Base-by-base conservation (phyloP, 2,888 invertebrate species). In the Caenorhabditis sp. region DNA sequence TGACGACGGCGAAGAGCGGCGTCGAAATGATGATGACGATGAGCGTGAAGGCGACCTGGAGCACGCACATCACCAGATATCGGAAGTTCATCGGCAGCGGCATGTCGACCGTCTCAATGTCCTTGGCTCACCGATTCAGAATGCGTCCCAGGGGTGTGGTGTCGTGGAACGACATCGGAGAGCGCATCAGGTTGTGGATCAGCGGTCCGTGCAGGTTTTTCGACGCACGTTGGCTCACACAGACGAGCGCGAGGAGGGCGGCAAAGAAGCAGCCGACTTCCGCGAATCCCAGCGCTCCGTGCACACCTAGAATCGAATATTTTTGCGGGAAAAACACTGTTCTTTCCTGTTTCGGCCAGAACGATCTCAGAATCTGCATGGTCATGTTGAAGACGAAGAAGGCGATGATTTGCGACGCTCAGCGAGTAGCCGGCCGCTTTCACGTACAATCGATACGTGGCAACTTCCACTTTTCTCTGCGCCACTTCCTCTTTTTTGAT, bases 401-500 rank as follows among this genome's bases (percentile, higher is more conserved):
- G 35, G 11, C 35, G 35, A 35, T 35, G 35, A 35, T 35, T 90
- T 20, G 93, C 89, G 0, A 93, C 92, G 39, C 97, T 96, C 81
- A 95, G 93, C 53, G 94, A 94, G 9, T 35, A 35, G 9, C 35
- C 35, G 9, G 35, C 35, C 2, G 35, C 35, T 90, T 92, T 92
- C 83, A 96, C 91, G 90, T 97, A 98, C 89, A 95, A 93, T 85
- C 93, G 92, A 90, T 96, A 96, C 0, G 97, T 95, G 72, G 91
- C 91, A 92, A 93, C 93, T 90, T 95, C 94, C 2, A 98, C 94
- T 82, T 90, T 88, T 66, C 97, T 97, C 0, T 94, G 95, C 91
- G 95, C 95, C 0, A 95, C 92, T 89, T 94, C 95, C 89, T 97
- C 97, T 0, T 92, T 92, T 90, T 95, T 95, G 79, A 96, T 96